A percentile compares a stretch with the other conserved stretches of the same genome.
These are phyloP conservation scores for Plebejus melissa DNA, from an alignment of 2,888 invertebrate genomes.

Conservation along the genomic window DNA sequence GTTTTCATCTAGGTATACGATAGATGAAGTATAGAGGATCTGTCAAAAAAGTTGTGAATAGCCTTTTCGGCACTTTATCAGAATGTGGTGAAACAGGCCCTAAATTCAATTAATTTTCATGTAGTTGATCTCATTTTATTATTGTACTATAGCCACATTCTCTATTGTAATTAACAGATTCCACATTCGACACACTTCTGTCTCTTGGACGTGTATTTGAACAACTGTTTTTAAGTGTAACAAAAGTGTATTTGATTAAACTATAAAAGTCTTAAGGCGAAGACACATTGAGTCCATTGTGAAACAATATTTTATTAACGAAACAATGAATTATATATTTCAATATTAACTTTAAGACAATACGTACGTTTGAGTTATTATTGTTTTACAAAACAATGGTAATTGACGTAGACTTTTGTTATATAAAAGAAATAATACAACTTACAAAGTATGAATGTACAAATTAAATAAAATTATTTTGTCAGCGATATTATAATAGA, in stretches of 20 bases:
- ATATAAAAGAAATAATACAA: neutral
- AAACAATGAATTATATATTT: constrained; percentile 8
- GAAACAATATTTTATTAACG: neutral
- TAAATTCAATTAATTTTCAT: no score
- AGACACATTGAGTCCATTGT: neutral
- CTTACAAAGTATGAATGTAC: neutral
- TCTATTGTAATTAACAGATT: constrained; percentile 16
- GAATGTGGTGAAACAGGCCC: no score
- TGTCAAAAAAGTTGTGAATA: no score
- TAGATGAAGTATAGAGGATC: no score
- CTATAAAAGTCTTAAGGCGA: constrained; percentile 17
- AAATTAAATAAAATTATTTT: neutral
- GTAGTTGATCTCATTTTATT: neutral
- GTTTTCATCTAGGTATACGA: no score
- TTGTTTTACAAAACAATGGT: constrained; percentile 15
- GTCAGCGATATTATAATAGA: neutral
- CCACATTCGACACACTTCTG: constrained; percentile 21
- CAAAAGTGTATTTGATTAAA: constrained; percentile 16
- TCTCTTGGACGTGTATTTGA: neutral
- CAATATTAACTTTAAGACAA: constrained; percentile 21
- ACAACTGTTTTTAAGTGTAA: constrained; percentile 11
- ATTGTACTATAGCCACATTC: neutral
- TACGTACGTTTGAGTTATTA: neutral
- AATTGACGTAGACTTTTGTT: constrained; percentile 23
- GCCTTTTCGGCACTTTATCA: no score